Base-by-base conservation (phyloP, 2,113 vertebrate genomes). In the Nothocercus nigrocapillus region DNA sequence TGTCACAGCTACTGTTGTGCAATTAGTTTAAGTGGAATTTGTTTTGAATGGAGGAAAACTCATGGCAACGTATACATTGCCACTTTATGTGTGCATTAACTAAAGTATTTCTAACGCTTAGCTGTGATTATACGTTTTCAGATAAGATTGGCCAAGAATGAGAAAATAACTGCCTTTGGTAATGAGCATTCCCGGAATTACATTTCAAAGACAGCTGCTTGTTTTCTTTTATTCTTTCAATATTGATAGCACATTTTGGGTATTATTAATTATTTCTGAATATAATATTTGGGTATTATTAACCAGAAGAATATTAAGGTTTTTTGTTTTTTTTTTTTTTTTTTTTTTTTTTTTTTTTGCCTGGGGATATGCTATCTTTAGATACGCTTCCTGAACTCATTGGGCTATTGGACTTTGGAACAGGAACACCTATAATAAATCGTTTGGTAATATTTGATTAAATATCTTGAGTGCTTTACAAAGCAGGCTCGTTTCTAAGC, bases 121-220 rank as follows among this genome's bases (percentile, higher is more conserved):
- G 38, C 49, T 68, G 28, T 66, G 34, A 24, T 61, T 30, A 7
- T 32, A 0, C 59, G 13, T 77, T 92, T 83, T 40, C 16, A 74
- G 38, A 25, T 62, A 38, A 62, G 69, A 13, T 81, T 42, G 42
- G 32, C 38, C 53, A 40, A 45, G 59, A 74, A 45, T 15, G 62
- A 51, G 61, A 69, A 83, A 86, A 76, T 22, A 83, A 19, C 58
- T n/a, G 18, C 69, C 42, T 89, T 75, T n/a, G n/a, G 76, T n/a
- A 13, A 24, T 2, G 77, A 66, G 28, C 32, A 22, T 66, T 58
- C 54, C 54, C 54, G 70, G 81, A 44, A 74, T 32, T 21, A 7
- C 0, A 0, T 44, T 84, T 38, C 21, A 15, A 19, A 38, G 44
- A 4, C n/a, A 63, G 24, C 30, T 0, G 1, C 36, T 72, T 38